phyloP scores from a whole-genome alignment of 2,797 vertebrate species.

The Betta splendens region DNA sequence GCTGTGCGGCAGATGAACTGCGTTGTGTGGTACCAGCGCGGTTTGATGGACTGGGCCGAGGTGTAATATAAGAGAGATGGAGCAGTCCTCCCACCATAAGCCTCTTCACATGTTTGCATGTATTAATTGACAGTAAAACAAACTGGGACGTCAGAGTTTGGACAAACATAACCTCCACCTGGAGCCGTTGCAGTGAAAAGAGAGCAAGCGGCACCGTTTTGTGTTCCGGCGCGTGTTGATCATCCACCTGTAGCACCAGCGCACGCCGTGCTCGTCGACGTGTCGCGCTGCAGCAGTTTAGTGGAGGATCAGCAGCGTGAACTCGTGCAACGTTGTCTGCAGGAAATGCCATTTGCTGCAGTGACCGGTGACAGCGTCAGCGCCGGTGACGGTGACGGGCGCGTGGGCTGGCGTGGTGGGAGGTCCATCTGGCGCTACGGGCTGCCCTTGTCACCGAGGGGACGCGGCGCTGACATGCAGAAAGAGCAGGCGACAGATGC shows the following conservation, averaged over 20 bases:
- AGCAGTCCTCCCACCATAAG: no score
- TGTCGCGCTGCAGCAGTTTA: neutral
- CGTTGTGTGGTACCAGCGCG: neutral
- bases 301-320: slow-evolving; percentile 44
- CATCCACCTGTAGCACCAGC: no score
- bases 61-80: slow-evolving; percentile 3
- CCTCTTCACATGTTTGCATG: no score
- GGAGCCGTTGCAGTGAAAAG: no score
- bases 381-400: slow-evolving; percentile 66
- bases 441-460: slow-evolving; percentile 76
- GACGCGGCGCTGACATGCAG: slow-evolving; percentile 69
- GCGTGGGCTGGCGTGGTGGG: slow-evolving; percentile 60
- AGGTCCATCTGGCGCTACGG: slow-evolving; percentile 80
- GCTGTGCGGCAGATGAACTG: no score
- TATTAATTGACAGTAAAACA: no score
- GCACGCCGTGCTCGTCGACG: no score
- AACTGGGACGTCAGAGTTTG: no score
- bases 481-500: slow-evolving; percentile 76
- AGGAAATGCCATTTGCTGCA: slow-evolving; percentile 59
- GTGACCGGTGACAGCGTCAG: slow-evolving; percentile 68
- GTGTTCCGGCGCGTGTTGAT: no score
- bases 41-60: neutral
- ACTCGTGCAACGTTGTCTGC: slow-evolving; percentile 38
- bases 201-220: no score
- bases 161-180: no score